phyloP scores from a whole-genome alignment of 2,888 invertebrate species.

The Agrotis clavis region DNA sequence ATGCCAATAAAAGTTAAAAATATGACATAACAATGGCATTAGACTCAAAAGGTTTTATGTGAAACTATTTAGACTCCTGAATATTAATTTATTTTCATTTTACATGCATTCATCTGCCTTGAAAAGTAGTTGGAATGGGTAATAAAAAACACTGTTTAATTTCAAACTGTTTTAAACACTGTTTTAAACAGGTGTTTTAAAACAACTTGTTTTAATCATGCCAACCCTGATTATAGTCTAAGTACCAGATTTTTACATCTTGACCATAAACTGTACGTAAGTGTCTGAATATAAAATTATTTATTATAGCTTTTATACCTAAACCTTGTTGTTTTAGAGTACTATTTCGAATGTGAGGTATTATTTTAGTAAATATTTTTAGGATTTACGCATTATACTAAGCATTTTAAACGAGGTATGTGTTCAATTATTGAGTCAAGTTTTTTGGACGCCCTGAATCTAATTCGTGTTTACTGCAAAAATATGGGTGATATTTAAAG shows the following conservation, averaged over 20 bases:
- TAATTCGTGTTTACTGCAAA: not conserved
- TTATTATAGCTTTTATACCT: slow-evolving; percentile 1
- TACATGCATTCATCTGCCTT: no score
- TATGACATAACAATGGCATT: no score
- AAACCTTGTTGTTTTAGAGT: not conserved
- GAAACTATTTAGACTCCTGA: no score
- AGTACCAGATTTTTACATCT: not conserved
- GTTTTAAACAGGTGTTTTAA: no score
- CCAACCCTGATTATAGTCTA: no score
- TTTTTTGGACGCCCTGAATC: not conserved
- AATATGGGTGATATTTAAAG: not conserved
- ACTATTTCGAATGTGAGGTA: slow-evolving; percentile 6
- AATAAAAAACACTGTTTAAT: no score
- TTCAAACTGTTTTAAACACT: no score
- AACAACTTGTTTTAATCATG: no score
- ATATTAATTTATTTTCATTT: no score
- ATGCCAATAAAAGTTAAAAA: no score
- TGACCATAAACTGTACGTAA: slow-evolving; percentile 6
- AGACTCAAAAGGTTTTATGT: no score
- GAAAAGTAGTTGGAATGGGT: no score
- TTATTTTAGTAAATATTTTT: not conserved
- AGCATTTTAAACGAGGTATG: not conserved
- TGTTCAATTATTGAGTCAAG: not conserved
- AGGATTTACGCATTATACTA: not conserved
- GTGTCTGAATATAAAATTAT: slow-evolving; percentile 5